Evolutionary conservation across 2,888 invertebrate genomes (phyloP), one percentile per base, ranked within the genome.

Genomic region (Notodonta ziczac): DNA sequence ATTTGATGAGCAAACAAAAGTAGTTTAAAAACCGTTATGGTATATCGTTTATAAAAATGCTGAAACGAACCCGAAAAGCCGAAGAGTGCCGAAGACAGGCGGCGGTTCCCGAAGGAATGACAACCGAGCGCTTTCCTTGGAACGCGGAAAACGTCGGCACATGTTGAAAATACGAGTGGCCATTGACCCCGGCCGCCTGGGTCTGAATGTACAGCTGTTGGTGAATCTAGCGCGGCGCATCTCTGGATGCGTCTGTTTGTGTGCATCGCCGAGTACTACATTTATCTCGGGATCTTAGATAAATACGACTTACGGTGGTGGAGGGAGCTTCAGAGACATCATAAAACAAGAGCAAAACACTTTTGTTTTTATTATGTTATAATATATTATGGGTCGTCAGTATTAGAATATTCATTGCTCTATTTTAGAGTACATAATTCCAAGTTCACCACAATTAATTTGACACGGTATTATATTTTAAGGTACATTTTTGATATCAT

Each of bases 141-240:
- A 93, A 93, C 93, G 93, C 93, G 93, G 93, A 93, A 93, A 93
- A 91, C 89, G 87, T 85, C 87, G 84, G 90, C 91, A 91, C 89
- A 91, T 92, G 93, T 93, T 92, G 92, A 92, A 93, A 93, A 93
- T 92, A 92, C 93, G 85, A 86, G 83, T 87, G 92, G 92, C 82
- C 92, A 91, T 87, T 92, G 92, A 91, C 92, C 92, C 91, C 91
- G 87, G 87, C 82, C 87, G 87, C 83, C 77, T 81, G 84, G 83
- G 84, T 78, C 85, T 83, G 85, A 86, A 86, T 81, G 82, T 84
- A 88, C 92, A 92, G 91, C 93, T 91, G 92, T 88, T 90, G 81
- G 85, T 86, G 89, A 87, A 90, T 85, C 88, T 89, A 88, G 86
- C 81, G 83, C 83, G 86, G 80, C 76, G 86, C 87, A 88, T 88